Evolutionary conservation across 2,888 invertebrate genomes (phyloP).

Genomic region (Listrodromus nycthemerus): DNA sequence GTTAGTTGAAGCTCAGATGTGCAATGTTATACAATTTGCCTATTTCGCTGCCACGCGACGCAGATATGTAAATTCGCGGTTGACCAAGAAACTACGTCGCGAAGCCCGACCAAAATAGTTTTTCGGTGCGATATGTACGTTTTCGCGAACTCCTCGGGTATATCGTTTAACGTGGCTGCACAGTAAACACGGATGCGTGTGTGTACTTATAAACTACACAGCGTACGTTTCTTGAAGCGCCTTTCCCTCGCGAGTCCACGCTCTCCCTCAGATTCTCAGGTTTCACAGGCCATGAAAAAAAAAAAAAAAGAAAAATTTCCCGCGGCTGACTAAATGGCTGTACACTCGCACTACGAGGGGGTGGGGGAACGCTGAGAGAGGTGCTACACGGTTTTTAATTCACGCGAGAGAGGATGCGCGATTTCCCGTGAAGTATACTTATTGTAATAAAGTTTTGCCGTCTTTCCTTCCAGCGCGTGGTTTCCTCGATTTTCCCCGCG

Average conservation of each 20-base stretch:
- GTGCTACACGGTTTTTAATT: slow-evolving; percentile 49
- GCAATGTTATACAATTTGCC: background rate
- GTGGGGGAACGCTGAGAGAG: slow-evolving; percentile 40
- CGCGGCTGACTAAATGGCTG: slow-evolving; percentile 75
- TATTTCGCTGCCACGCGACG: background rate
- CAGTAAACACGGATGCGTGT: background rate
- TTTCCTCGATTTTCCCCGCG: slow-evolving; percentile 18
- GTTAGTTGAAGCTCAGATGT: background rate
- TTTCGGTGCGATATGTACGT: slow-evolving; percentile 44
- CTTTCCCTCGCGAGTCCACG: slow-evolving; percentile 60
- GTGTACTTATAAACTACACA: background rate
- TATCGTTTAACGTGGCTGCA: background rate
- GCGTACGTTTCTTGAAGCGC: slow-evolving; percentile 41
- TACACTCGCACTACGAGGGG: slow-evolving; percentile 32
- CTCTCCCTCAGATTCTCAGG: slow-evolving; percentile 57
- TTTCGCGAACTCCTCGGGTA: slow-evolving; percentile 26
- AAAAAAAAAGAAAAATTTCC: slow-evolving; percentile 69
- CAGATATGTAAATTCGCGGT: background rate
- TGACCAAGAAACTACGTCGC: slow-evolving; percentile 42
- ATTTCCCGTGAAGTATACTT: slow-evolving; percentile 65
- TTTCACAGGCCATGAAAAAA: slow-evolving; percentile 60
- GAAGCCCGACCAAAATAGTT: slow-evolving; percentile 57
- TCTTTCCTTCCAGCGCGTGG: slow-evolving; percentile 4
- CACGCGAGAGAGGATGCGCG: slow-evolving; percentile 62
- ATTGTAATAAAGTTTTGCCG: slow-evolving; percentile 54